Percentiles rank a stretch among this genome's conserved stretches.
phyloP scores from a whole-genome alignment of 1,140 invertebrate species.

The Dendrolimus punctatus region DNA sequence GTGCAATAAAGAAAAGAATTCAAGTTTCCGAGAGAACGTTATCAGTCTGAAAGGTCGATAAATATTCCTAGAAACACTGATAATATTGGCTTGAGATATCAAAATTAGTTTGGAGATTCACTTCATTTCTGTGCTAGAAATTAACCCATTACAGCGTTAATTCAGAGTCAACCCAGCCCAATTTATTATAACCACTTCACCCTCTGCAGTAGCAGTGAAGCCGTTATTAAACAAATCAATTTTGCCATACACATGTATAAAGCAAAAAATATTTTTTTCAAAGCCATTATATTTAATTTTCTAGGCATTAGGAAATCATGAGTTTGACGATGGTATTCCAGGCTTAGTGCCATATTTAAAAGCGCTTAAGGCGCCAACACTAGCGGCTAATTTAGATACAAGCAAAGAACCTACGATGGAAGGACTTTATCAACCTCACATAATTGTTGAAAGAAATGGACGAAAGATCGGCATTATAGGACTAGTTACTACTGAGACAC shows the following conservation, averaged over 20 bases:
- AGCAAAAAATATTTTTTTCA: neutral
- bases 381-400: constrained; percentile 85
- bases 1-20: no score
- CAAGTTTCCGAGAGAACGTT: no score
- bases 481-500: constrained; percentile 74
- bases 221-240: no score
- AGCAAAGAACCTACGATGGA: constrained; percentile 77
- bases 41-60: no score
- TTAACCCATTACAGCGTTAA: no score
- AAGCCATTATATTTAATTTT: constrained; percentile 16
- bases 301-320: constrained; percentile 90
- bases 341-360: constrained; percentile 83
- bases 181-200: no score
- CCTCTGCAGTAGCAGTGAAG: no score
- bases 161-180: no score
- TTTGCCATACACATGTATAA: neutral
- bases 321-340: constrained; percentile 86
- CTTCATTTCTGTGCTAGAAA: no score
- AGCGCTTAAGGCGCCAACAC: constrained; percentile 76
- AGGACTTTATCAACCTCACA: constrained; percentile 74
- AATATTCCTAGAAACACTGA: no score
- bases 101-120: no score
- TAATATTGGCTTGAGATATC: no score
- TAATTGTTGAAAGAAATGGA: constrained; percentile 74
- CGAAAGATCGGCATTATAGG: constrained; percentile 88